phyloP scores from a whole-genome alignment of 2,888 invertebrate species.

The Papilio protenor region DNA sequence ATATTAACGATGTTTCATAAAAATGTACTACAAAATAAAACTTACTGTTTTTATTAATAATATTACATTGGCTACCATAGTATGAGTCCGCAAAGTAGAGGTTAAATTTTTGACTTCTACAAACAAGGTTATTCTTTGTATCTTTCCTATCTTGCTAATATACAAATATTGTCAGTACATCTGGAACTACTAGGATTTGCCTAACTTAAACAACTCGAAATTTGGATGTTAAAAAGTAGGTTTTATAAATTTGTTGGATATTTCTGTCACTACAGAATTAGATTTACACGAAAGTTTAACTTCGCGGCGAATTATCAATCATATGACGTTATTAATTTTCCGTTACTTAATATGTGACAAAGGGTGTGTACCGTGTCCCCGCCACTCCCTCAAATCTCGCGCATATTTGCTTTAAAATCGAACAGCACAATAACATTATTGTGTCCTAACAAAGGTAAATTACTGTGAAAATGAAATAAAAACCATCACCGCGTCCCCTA shows the following conservation, averaged over 20 bases:
- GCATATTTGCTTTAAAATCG: constrained; percentile 80
- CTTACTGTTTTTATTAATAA: background rate
- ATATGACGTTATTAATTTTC: constrained; percentile 44
- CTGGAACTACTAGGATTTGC: background rate
- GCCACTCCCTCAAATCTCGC: constrained; percentile 68
- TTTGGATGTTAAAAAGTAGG: background rate
- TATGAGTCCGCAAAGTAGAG: background rate
- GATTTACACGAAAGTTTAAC: background rate
- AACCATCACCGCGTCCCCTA: constrained; percentile 79
- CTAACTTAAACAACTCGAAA: background rate
- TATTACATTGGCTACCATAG: too few species aligned
- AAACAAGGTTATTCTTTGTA: background rate
- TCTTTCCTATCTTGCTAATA: background rate
- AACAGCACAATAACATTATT: constrained; percentile 76
- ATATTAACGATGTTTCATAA: background rate
- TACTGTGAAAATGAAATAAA: constrained; percentile 83
- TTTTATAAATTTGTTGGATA: background rate
- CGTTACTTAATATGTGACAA: constrained; percentile 54
- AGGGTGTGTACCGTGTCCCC: constrained; percentile 75
- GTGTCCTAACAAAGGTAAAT: constrained; percentile 78
- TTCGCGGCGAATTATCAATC: background rate
- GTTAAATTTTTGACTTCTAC: background rate
- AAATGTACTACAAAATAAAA: background rate
- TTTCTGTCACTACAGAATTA: background rate
- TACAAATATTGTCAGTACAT: background rate